phyloP scores from a whole-genome alignment of 2,113 vertebrate genomes.

The Phocoena sinus region DNA sequence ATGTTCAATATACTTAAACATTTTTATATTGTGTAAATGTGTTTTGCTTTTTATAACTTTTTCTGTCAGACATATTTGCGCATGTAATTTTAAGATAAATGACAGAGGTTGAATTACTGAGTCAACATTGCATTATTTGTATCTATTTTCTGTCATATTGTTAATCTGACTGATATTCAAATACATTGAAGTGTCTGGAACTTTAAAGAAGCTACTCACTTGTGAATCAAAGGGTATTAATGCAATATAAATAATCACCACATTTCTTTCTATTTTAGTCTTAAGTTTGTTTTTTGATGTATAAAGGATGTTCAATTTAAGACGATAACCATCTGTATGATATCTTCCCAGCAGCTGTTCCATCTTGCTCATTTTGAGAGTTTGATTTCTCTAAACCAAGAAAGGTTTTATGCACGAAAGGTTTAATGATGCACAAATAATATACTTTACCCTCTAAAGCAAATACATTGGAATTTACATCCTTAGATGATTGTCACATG shows the following conservation, averaged over 20 bases:
- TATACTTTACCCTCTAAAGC: neutral
- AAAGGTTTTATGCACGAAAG: neutral
- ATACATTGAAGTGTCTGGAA: neutral
- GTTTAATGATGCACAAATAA: neutral
- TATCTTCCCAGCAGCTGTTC: neutral
- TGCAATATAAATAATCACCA: neutral
- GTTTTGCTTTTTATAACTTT: neutral
- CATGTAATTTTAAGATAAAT: neutral
- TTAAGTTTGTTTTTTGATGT: neutral
- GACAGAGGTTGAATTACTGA: neutral
- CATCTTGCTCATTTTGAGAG: constrained; percentile 30
- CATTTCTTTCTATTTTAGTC: neutral
- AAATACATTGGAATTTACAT: neutral
- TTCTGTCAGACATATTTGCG: neutral
- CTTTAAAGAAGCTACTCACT: neutral
- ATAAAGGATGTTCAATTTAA: neutral
- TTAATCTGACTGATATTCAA: constrained; percentile 6
- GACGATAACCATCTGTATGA: neutral
- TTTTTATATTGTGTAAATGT: neutral
- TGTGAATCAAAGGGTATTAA: neutral
- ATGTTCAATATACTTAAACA: neutral
- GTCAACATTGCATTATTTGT: neutral
- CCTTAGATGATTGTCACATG: neutral
- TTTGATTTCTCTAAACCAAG: neutral
- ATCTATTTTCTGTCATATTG: neutral